Evolutionary conservation across 2,113 vertebrate species (phyloP).

Genomic region (Hyaena hyaena): DNA sequence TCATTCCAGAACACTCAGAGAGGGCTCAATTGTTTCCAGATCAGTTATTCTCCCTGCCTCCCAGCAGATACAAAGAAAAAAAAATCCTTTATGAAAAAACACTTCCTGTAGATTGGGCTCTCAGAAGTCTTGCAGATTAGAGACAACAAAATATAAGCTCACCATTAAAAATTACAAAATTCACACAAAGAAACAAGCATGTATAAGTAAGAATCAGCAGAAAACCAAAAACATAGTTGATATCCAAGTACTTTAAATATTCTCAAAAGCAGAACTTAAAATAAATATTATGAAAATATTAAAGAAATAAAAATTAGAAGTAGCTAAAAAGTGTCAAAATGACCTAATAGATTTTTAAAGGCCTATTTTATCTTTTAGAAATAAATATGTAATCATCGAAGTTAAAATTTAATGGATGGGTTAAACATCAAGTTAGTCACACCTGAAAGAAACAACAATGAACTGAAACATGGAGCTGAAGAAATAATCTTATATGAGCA

Average conservation of each 20-base stretch:
- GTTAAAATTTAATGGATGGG: neutral
- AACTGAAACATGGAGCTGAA: neutral
- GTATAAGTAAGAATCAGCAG: neutral
- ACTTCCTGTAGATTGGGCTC: neutral
- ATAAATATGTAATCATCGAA: neutral
- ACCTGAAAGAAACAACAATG: neutral
- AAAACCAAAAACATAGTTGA: neutral
- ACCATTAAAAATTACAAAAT: conserved; percentile 6
- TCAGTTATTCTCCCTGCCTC: neutral
- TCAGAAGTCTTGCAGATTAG: neutral
- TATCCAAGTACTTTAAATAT: neutral
- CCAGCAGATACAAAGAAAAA: neutral
- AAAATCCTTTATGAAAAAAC: neutral
- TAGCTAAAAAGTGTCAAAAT: neutral
- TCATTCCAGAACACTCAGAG: neutral
- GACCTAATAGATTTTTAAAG: neutral
- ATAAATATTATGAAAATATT: neutral
- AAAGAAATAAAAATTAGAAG: conserved; percentile 7
- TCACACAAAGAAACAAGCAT: conserved; percentile 2
- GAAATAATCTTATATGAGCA: neutral
- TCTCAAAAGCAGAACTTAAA: conserved; percentile 24
- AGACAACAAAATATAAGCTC: neutral
- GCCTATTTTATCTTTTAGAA: conserved; percentile 13
- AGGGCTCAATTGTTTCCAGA: neutral
- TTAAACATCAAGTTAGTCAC: neutral